Conservation (phyloP, 2,888 invertebrate genomes). For the Cinara cedri region DNA sequence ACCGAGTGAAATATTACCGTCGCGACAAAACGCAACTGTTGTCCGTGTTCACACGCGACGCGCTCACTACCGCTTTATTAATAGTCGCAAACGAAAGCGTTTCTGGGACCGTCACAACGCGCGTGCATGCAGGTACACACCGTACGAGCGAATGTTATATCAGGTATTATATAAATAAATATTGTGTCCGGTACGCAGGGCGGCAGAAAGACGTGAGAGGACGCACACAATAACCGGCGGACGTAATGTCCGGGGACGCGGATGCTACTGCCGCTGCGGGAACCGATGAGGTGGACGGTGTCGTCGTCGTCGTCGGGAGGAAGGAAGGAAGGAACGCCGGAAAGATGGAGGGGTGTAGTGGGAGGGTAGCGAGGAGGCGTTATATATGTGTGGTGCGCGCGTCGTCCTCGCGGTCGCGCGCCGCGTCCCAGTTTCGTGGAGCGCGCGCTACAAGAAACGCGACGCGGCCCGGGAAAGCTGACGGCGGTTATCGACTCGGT, state of each 20-base stretch:
- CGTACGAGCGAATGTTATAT: not conserved
- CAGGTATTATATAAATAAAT: too few species aligned
- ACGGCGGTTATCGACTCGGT: not conserved
- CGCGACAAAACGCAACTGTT: not conserved
- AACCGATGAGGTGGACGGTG: not conserved
- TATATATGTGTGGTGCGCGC: conserved; percentile 23
- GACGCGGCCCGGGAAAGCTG: conserved; percentile 19
- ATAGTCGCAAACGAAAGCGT: too few species aligned
- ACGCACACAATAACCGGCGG: conserved; percentile 12
- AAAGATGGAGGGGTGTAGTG: not conserved
- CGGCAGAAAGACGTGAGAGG: too few species aligned
- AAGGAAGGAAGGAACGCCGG: not conserved
- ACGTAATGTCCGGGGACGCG: conserved; percentile 34
- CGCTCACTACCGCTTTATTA: not conserved
- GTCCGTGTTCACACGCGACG: not conserved
- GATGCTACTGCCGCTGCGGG: conserved; percentile 11
- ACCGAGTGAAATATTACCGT: not conserved
- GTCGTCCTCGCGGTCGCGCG: conserved; percentile 5
- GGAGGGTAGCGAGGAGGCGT: not conserved
- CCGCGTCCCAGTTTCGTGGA: conserved; percentile 36
- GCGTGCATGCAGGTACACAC: not conserved
- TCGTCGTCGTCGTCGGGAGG: not conserved
- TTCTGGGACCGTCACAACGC: not conserved
- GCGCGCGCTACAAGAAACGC: conserved; percentile 1
- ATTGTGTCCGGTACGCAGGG: too few species aligned